Evolutionary conservation across 1,140 invertebrate species (phyloP), one percentile per base, ranked within the genome.

Genomic region (Alviniconcha marisindica): DNA sequence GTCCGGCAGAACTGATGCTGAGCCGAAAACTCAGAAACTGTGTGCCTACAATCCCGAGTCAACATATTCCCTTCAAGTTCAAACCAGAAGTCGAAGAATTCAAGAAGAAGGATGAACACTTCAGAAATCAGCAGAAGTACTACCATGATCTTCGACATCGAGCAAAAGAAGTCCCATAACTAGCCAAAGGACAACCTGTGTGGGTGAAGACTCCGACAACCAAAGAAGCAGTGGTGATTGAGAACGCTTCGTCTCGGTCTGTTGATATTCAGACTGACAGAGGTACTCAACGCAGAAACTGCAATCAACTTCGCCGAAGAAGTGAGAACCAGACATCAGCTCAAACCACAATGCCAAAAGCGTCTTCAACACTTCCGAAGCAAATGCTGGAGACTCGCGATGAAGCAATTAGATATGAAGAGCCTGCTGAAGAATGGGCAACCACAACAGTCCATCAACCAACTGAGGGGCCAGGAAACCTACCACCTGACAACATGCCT

Each of bases 1-100:
- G 81, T 56, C 84, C 81, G 28, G 63, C 76, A 40, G 84, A 85
- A 66, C 81, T 79, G 24, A 51, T 85, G 28, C 80, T 85, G 81
- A 81, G 81, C 24, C 10, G 84, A 31, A 83, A 79, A 48, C 24
- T 82, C 28, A 33, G 76, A 71, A 85, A 66, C 4, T 31, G 63
- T 66, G 63, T 66, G 63, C 63, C 63, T 66, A 66, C 63, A 33
- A 38, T 36, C 5, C 28, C 63, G 28, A 66, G 63, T 33, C 63
- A 66, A 66, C 63, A 66, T 33, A 33, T 66, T 66, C 63, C 63
- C 31, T 66, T 66, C 63, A 66, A 66, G n/a, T n/a, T n/a, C n/a
- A n/a, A n/a, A 66, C 63, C 28, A 66, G 28, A 66, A 56, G 28
- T 77, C 28, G 18, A 77, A 56, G 40, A 48, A 24, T 33, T 77